Percentiles rank a stretch among this genome's conserved stretches.
phyloP scores from a whole-genome alignment of 2,888 invertebrate genomes.

The Strigamia maritima region DNA sequence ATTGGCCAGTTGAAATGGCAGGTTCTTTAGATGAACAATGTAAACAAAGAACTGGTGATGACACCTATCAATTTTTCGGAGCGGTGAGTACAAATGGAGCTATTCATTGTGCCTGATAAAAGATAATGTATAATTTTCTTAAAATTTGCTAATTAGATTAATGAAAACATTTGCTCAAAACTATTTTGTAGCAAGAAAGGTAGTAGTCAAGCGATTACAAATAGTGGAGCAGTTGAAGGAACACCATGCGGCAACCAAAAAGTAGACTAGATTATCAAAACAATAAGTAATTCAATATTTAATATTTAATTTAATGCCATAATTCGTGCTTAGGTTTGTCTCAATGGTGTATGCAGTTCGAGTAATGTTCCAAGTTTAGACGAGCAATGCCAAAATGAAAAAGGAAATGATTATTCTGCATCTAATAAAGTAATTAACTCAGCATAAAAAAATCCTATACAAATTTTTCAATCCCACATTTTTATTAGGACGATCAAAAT shows the following conservation, averaged over 20 bases:
- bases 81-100: background rate
- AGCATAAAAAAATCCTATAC: background rate
- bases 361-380: slow-evolving; percentile 1
- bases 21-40: slow-evolving; percentile 8
- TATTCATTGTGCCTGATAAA: too few relatives aligned
- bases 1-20: background rate
- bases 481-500: background rate
- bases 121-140: too few relatives aligned
- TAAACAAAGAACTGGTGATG: background rate
- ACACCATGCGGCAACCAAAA: slow-evolving; percentile 24
- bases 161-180: background rate
- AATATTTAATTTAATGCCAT: background rate
- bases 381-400: background rate
- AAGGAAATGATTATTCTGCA: background rate
- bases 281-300: background rate
- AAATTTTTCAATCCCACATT: background rate
- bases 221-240: slow-evolving; percentile 1
- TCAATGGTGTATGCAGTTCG: background rate
- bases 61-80: background rate
- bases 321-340: background rate
- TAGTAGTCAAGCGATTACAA: background rate
- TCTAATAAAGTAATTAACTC: background rate
- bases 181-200: background rate
- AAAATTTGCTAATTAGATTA: too few relatives aligned
- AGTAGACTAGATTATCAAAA: background rate